Evolutionary conservation across 2,113 vertebrate species (phyloP), one percentile per base, ranked within the genome.

Genomic region (Tinamus guttatus): DNA sequence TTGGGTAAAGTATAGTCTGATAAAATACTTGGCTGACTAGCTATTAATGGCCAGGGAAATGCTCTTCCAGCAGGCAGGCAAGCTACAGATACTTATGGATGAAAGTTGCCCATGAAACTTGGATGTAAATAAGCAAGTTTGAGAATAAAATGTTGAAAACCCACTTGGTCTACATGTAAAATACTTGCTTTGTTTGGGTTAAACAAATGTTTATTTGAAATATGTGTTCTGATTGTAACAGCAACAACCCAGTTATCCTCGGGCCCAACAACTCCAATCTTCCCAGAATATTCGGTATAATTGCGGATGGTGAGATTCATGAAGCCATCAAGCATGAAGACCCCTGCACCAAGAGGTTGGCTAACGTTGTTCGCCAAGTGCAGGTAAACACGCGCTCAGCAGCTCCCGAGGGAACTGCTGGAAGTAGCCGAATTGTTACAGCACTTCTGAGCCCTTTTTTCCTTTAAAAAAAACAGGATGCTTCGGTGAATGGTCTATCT

Each of bases 301-400:
- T 99, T 84, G 99, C 99, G 2, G 99, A 99, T 34, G 99, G 99
- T 12, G 98, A 99, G 47, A 98, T 98, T 27, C 99, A 98, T 5
- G 99, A 99, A 96, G 99, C 99, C 6, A 98, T 99, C 63, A 99
- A 99, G 95, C 98, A 98, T 4, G 99, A 99, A 97, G 99, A 99
- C 81, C 98, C 98, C 2, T 99, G 99, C 98, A 99, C 98, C 98
- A 99, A 99, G 94, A 97, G 99, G 63, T 92, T 99, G 97, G 99
- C 99, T 32, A 99, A 99, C 9, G 99, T 99, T 62, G 98, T 99
- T 97, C 99, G 99, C 93, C 99, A 99, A 98, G 99, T 99, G 82
- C 99, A 99, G 99, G 99, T 98, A 82, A 96, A 90, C 63, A 36
- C 54, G 51, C 13, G 36, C 54, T 58, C 73, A 8, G 93, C 16